Percentiles rank a stretch among this genome's conserved stretches.
Evolutionary conservation across 1,140 invertebrate species (phyloP).

Genomic region (Archivesica marissinica): DNA sequence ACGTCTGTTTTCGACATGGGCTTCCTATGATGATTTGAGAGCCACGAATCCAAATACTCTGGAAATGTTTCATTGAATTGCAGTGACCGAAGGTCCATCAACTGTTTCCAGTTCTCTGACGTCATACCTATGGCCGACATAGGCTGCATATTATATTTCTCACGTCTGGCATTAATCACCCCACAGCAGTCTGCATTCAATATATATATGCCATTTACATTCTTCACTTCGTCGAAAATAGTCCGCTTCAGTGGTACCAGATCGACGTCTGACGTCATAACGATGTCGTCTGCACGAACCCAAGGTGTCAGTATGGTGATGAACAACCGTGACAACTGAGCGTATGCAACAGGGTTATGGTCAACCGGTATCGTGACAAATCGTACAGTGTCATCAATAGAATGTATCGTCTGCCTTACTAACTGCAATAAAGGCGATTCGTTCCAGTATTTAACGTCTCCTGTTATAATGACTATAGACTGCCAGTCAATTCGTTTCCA

Average conservation of each 20-base stretch:
- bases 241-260: neutral
- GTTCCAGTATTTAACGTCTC: neutral
- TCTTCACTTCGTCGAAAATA: neutral
- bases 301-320: neutral
- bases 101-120: neutral
- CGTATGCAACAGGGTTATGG: conserved; percentile 10
- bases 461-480: neutral
- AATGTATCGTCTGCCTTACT: neutral
- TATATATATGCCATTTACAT: neutral
- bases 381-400: neutral
- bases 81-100: neutral
- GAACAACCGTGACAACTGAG: conserved; percentile 3
- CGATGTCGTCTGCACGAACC: neutral
- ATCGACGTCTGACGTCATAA: conserved; percentile 10
- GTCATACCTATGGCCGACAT: neutral
- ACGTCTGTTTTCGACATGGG: neutral
- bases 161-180: neutral
- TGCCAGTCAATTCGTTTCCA: conserved; percentile 18
- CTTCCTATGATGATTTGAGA: neutral
- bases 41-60: neutral
- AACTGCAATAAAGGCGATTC: neutral
- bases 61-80: neutral
- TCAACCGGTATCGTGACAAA: neutral
- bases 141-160: neutral
- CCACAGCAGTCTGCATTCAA: conserved; percentile 8